These are phyloP conservation scores for Drosophila differens DNA, from an alignment of 2,888 invertebrate species.

Conservation along the genomic window DNA sequence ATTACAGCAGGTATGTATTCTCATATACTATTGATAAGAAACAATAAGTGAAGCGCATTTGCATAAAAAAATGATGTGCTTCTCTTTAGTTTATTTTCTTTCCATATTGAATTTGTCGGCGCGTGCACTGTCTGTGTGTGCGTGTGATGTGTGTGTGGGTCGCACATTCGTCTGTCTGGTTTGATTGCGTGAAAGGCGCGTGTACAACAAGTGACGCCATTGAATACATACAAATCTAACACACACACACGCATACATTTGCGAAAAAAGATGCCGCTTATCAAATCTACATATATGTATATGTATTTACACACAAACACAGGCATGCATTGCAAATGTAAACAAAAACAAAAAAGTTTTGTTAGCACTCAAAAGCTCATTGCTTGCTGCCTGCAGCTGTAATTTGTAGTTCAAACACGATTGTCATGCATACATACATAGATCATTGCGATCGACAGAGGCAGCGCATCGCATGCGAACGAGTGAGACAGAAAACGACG, in stretches of 20 bases:
- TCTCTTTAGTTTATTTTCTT: constrained; percentile 26
- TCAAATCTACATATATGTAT: constrained; percentile 19
- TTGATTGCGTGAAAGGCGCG: constrained; percentile 28
- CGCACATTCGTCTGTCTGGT: constrained; percentile 5
- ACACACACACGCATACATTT: neutral
- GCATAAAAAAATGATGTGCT: neutral
- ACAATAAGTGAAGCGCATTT: neutral
- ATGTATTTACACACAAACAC: neutral
- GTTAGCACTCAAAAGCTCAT: constrained; percentile 7
- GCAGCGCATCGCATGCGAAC: neutral
- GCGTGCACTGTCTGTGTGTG: constrained; percentile 19
- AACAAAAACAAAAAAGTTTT: constrained; percentile 30
- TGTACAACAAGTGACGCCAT: constrained; percentile 23
- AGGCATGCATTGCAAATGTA: constrained; percentile 26
- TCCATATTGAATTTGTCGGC: constrained; percentile 32
- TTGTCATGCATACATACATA: neutral
- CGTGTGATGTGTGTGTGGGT: neutral
- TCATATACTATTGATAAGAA: neutral
- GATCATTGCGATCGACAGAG: neutral
- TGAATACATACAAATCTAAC: constrained; percentile 1
- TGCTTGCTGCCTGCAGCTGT: constrained; percentile 11
- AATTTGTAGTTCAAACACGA: constrained; percentile 3
- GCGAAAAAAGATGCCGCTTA: constrained; percentile 16
- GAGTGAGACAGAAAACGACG: neutral
- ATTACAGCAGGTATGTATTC: constrained; percentile 17